Percentiles rank a stretch among this genome's conserved stretches.
phyloP scores from a whole-genome alignment of 1,140 invertebrate genomes.

The Pseudomyrmex concolor region DNA sequence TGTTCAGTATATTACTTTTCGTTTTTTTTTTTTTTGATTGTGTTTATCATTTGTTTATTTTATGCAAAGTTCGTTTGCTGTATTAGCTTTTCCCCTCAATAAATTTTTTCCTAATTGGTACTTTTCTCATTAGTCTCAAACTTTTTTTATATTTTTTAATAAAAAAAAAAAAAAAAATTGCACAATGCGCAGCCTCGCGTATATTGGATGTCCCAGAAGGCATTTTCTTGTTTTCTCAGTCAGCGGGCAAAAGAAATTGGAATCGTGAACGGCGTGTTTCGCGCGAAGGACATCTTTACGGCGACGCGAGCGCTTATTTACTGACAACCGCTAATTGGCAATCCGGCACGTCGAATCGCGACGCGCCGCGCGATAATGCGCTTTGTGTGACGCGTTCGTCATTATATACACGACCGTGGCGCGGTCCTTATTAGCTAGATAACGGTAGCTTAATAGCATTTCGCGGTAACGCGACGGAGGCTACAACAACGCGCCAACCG shows the following conservation, averaged over 20 bases:
- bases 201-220: not conserved
- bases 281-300: not conserved
- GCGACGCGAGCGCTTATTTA: slow-evolving; percentile 22
- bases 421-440: slow-evolving; percentile 67
- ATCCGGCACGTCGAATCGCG: slow-evolving; percentile 56
- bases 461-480: slow-evolving; percentile 55
- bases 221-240: not conserved
- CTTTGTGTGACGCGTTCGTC: slow-evolving; percentile 63
- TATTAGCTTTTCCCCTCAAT: too few relatives aligned
- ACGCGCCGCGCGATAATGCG: slow-evolving; percentile 59
- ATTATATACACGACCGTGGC: slow-evolving; percentile 53
- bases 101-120: too few relatives aligned
- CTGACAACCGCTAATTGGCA: slow-evolving; percentile 62
- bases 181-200: too few relatives aligned
- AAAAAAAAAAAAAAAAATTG: too few relatives aligned
- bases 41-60: too few relatives aligned
- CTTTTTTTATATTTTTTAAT: too few relatives aligned
- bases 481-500: not conserved
- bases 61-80: too few relatives aligned
- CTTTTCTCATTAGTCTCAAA: too few relatives aligned
- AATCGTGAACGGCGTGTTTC: not conserved
- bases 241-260: too few relatives aligned
- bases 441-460: slow-evolving; percentile 72
- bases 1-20: too few relatives aligned
- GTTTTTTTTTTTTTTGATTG: too few relatives aligned